Conservation (phyloP, 2,113 vertebrate genomes). For the Dinomys branickii region DNA sequence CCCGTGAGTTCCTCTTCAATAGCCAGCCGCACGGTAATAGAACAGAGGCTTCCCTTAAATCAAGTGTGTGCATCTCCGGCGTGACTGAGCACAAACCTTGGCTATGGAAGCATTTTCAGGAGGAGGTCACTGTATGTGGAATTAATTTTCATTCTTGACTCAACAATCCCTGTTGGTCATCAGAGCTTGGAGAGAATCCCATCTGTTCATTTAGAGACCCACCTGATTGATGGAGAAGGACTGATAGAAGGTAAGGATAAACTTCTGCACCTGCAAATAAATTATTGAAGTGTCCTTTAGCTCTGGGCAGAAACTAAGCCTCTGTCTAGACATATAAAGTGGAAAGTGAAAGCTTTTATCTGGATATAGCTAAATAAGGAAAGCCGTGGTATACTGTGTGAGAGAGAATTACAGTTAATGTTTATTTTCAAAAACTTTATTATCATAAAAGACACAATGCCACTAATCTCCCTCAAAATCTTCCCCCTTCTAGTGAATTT, state of each 20-base stretch:
- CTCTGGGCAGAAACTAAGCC: conserved; percentile 34
- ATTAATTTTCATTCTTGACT: conserved; percentile 78
- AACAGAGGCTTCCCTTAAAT: conserved; percentile 60
- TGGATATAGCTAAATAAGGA: background rate
- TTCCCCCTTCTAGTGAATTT: background rate
- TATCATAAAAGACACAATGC: background rate
- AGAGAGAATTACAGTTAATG: background rate
- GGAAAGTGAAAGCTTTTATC: background rate
- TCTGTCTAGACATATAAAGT: conserved; percentile 36
- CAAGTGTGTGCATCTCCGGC: conserved; percentile 47
- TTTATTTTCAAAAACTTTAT: background rate
- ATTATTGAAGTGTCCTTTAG: conserved; percentile 66
- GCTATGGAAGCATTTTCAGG: conserved; percentile 71
- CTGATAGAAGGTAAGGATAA: conserved; percentile 54
- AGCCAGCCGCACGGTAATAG: background rate
- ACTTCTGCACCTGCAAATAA: conserved; percentile 38
- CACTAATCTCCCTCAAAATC: background rate
- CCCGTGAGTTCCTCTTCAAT: background rate
- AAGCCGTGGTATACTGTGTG: background rate
- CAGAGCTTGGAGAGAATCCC: conserved; percentile 57
- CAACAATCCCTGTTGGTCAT: conserved; percentile 59
- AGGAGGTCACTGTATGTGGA: conserved; percentile 73
- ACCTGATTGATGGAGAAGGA: conserved; percentile 66
- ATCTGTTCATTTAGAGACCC: conserved; percentile 64
- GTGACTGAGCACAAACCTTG: conserved; percentile 67